Percentiles rank a stretch among this genome's conserved stretches.
phyloP scores from a whole-genome alignment of 2,113 vertebrate species.

The Tamias sibiricus region DNA sequence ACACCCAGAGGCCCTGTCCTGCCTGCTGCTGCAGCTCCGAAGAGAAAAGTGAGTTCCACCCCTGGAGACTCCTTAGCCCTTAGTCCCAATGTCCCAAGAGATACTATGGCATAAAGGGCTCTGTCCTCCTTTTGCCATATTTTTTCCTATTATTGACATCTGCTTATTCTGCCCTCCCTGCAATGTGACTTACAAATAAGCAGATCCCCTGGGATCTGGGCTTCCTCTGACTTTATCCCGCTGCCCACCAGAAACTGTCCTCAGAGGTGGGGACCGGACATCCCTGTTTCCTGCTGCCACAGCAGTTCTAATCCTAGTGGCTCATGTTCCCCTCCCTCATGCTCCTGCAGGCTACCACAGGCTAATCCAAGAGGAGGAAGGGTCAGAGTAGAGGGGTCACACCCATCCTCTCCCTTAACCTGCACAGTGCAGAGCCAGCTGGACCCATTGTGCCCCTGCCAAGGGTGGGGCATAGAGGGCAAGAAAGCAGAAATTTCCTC shows the following conservation, averaged over 20 bases:
- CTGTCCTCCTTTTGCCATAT: neutral
- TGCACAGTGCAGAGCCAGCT: neutral
- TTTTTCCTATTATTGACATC: neutral
- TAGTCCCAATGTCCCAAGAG: rapidly evolving
- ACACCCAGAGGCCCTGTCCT: slow-evolving; percentile 96
- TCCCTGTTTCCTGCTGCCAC: slow-evolving; percentile 67
- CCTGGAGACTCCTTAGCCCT: neutral
- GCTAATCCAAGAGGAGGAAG: slow-evolving; percentile 14
- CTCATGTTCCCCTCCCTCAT: neutral
- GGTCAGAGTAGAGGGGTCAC: neutral
- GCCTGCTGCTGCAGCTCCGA: slow-evolving; percentile 95
- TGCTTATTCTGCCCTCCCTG: slow-evolving; percentile 38
- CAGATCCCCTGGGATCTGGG: slow-evolving; percentile 52
- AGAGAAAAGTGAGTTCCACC: slow-evolving; percentile 92
- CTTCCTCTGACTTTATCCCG: slow-evolving; percentile 64
- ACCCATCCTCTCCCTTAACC: rapidly evolving
- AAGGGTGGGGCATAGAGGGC: rapidly evolving
- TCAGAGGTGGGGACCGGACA: slow-evolving; percentile 54
- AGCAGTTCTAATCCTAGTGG: slow-evolving; percentile 4
- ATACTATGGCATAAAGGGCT: neutral
- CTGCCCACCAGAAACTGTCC: slow-evolving; percentile 66
- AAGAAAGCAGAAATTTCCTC: neutral
- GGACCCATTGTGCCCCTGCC: neutral
- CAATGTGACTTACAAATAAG: slow-evolving; percentile 19
- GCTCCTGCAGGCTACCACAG: neutral